A percentile compares a stretch with the other conserved stretches of the same genome.
These are phyloP conservation scores for Mus musculus DNA, from an alignment of 2,113 vertebrate species.

Conservation along the genomic window DNA sequence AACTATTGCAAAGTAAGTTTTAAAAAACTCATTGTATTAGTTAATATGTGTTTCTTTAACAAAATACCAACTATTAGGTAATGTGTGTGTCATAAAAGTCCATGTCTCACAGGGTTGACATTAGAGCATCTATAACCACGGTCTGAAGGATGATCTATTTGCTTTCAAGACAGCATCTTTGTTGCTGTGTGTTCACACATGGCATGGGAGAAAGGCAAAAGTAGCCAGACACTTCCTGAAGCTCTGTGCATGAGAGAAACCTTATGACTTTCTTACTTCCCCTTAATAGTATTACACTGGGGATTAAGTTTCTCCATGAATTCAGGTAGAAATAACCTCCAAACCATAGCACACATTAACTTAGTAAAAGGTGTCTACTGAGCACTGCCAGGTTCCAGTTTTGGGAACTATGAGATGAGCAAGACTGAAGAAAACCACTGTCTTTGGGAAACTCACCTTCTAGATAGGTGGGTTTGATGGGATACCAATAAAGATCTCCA, in stretches of 20 bases:
- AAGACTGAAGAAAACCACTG: neutral
- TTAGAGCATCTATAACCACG: neutral
- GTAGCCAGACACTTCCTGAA: no score
- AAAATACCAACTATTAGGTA: neutral
- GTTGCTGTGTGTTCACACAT: neutral
- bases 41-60: neutral
- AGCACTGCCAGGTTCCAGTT: neutral
- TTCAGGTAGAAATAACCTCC: neutral
- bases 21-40: neutral
- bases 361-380: neutral
- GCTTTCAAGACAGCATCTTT: neutral
- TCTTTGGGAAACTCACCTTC: neutral
- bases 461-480: neutral
- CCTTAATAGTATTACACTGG: neutral
- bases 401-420: neutral
- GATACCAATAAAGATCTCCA: neutral
- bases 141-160: neutral
- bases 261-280: neutral
- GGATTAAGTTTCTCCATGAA: neutral
- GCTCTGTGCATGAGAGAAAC: neutral
- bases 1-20: neutral
- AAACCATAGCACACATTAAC: no score
- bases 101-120: neutral
- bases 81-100: neutral
- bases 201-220: neutral